Evolutionary conservation across 2,888 invertebrate species (phyloP).

Genomic region (Cyclophora punctaria): DNA sequence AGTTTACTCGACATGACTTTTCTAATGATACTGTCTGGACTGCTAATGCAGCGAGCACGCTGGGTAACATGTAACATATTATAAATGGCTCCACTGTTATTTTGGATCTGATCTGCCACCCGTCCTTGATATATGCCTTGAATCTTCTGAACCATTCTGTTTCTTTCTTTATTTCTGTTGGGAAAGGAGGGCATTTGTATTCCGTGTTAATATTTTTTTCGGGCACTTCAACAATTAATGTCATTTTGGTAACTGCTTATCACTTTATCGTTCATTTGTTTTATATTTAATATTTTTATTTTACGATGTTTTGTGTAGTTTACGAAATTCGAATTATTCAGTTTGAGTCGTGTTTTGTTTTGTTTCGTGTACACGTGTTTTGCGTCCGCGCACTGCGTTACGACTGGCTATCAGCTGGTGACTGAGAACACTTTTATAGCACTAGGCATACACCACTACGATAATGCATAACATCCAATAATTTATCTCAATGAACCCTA

Average conservation of each 20-base stretch:
- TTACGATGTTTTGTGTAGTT: slow-evolving; percentile 11
- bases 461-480: too few species aligned
- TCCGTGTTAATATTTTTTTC: slow-evolving; percentile 59
- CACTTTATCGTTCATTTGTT: slow-evolving; percentile 56
- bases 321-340: too few species aligned
- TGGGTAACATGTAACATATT: slow-evolving; percentile 78
- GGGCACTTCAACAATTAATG: slow-evolving; percentile 67
- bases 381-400: slow-evolving; percentile 39
- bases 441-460: too few species aligned
- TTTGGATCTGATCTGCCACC: slow-evolving; percentile 59
- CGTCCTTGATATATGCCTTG: slow-evolving; percentile 53
- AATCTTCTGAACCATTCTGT: slow-evolving; percentile 49
- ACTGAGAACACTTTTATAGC: too few species aligned
- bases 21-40: slow-evolving; percentile 74
- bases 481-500: too few species aligned
- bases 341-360: slow-evolving; percentile 40
- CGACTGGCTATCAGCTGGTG: slow-evolving; percentile 61
- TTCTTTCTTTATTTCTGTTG: slow-evolving; percentile 47
- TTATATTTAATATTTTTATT: slow-evolving; percentile 23
- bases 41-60: slow-evolving; percentile 78
- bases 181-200: slow-evolving; percentile 54
- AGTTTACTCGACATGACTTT: slow-evolving; percentile 75
- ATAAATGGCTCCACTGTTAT: slow-evolving; percentile 81
- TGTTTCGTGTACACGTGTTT: slow-evolving; percentile 38
- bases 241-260: slow-evolving; percentile 53